Percentiles rank a stretch among this genome's conserved stretches.
These are phyloP conservation scores for Choloepus didactylus DNA, from an alignment of 2,797 vertebrate genomes.

Conservation along the genomic window DNA sequence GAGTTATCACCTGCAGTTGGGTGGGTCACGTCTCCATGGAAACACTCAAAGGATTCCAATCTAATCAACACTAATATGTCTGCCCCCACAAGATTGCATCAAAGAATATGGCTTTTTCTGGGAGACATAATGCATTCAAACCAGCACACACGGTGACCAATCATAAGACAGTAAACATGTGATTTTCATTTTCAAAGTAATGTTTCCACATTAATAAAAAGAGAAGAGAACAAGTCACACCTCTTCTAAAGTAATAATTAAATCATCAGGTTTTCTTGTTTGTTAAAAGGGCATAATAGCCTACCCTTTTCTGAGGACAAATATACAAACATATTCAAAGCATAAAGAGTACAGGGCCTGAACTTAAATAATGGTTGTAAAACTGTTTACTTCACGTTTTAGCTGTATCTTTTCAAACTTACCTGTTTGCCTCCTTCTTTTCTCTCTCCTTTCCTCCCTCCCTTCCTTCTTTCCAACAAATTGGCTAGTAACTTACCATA, in stretches of 20 bases:
- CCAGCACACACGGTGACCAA: too few species aligned
- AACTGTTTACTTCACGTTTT: not conserved
- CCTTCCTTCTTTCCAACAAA: not conserved
- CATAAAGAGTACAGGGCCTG: too few species aligned
- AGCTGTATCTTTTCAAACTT: not conserved
- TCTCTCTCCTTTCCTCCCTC: too few species aligned
- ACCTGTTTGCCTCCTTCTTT: not conserved
- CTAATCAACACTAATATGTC: too few species aligned
- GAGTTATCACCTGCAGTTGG: too few species aligned
- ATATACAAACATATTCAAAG: not conserved
- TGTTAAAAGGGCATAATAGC: not conserved
- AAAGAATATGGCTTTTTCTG: too few species aligned
- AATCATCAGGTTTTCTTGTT: not conserved
- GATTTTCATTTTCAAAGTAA: slow-evolving; percentile 16
- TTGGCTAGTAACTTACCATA: not conserved
- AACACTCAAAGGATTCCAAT: too few species aligned
- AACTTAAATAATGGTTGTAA: not conserved
- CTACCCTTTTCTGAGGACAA: not conserved
- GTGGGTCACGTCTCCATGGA: too few species aligned
- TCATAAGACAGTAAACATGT: not conserved
- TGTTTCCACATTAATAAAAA: not conserved
- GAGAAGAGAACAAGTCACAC: not conserved
- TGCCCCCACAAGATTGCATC: too few species aligned
- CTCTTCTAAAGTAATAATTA: not conserved
- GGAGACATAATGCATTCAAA: too few species aligned